Percentiles rank a stretch among this genome's conserved stretches.
phyloP scores from a whole-genome alignment of 37 sponge, comb jelly and placozoan species.

The Petrosia ficiformis region DNA sequence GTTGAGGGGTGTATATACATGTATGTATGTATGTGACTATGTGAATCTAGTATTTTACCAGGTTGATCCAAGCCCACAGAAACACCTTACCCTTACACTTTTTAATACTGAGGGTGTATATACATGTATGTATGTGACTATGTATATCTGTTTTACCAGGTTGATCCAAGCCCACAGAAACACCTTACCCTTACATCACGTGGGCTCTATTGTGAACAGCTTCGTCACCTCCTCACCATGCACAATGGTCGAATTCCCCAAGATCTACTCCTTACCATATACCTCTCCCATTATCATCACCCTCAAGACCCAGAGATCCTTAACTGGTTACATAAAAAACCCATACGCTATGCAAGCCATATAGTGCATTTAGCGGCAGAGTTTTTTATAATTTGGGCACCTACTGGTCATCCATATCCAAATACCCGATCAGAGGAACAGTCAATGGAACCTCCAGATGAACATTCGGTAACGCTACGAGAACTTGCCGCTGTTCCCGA shows the following conservation, averaged over 20 bases:
- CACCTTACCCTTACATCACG: not conserved
- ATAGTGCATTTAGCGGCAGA: slow-evolving; percentile 35
- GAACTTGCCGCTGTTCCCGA: not conserved
- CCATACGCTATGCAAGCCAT: slow-evolving; percentile 17
- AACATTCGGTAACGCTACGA: not conserved
- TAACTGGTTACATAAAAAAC: slow-evolving; percentile 13
- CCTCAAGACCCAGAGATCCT: slow-evolving; percentile 8
- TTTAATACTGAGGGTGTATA: no score
- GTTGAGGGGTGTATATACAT: no score
- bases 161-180: not conserved
- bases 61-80: not conserved
- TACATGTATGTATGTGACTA: no score
- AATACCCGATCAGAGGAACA: not conserved
- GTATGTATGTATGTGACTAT: no score
- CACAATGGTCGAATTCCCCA: slow-evolving; percentile 33
- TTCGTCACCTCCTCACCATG: slow-evolving; percentile 50
- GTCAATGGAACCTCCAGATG: not conserved
- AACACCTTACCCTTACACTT: not conserved
- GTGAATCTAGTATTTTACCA: slow-evolving; percentile 7
- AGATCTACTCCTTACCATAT: slow-evolving; percentile 23
- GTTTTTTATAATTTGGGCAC: slow-evolving; percentile 60
- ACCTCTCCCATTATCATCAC: slow-evolving; percentile 15
- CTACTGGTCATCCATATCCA: slow-evolving; percentile 44
- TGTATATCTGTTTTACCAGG: slow-evolving; percentile 1
- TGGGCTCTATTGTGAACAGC: slow-evolving; percentile 35